Conservation (phyloP, 2,113 vertebrate species). For the Oryzias celebensis region DNA sequence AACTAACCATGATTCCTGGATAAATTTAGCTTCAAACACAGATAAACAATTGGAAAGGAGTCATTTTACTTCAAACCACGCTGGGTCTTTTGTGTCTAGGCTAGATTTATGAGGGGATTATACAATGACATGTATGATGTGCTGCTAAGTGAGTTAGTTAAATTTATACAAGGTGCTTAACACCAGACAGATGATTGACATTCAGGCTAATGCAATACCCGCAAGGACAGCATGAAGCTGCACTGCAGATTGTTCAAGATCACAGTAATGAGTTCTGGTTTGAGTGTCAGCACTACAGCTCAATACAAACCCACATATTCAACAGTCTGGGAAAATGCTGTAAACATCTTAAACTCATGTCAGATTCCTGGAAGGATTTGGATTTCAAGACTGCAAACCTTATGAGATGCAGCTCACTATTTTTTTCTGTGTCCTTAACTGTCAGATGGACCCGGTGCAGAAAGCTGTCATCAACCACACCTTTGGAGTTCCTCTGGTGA, state of each 20-base stretch:
- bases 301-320: slow-evolving; percentile 10
- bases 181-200: slow-evolving; percentile 45
- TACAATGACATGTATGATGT: slow-evolving; percentile 6
- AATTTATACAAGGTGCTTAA: slow-evolving; percentile 60
- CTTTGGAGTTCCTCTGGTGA: slow-evolving; percentile 86
- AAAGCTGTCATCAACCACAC: slow-evolving; percentile 91
- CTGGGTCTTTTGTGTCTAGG: slow-evolving; percentile 47
- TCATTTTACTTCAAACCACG: slow-evolving; percentile 21
- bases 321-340: background rate
- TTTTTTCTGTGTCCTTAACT: slow-evolving; percentile 33
- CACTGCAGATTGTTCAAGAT: slow-evolving; percentile 18
- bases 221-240: slow-evolving; percentile 9
- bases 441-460: slow-evolving; percentile 93
- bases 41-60: slow-evolving; percentile 42
- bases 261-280: slow-evolving; percentile 12
- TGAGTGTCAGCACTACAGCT: slow-evolving; percentile 31
- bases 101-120: slow-evolving; percentile 50
- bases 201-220: slow-evolving; percentile 61
- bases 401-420: slow-evolving; percentile 23
- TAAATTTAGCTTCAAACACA: slow-evolving; percentile 54
- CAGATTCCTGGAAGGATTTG: slow-evolving; percentile 6
- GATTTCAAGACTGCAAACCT: slow-evolving; percentile 6
- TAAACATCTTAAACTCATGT: slow-evolving; percentile 9
- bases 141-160: slow-evolving; percentile 56
- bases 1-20: slow-evolving; percentile 35